Conservation (phyloP, 2,888 invertebrate species). For the Dasysyrphus albostriatus region DNA sequence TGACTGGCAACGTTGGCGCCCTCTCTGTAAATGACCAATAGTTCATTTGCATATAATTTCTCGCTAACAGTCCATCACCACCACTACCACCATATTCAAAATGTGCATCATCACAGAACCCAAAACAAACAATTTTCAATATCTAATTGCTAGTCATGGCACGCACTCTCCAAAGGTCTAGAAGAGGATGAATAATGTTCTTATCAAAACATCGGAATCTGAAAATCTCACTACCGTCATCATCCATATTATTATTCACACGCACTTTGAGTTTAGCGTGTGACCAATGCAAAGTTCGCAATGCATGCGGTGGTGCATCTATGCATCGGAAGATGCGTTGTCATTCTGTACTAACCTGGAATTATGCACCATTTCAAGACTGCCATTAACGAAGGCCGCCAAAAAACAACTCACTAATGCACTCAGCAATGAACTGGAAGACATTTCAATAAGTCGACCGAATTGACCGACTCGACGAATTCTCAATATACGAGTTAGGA, state of each 20-base stretch:
- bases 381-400: slow-evolving; percentile 60
- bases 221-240: slow-evolving; percentile 10
- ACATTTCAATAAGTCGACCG: slow-evolving; percentile 42
- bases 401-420: slow-evolving; percentile 70
- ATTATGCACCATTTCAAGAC: slow-evolving; percentile 63
- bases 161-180: slow-evolving; percentile 11
- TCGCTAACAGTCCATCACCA: background rate
- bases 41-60: background rate
- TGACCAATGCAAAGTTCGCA: slow-evolving; percentile 32
- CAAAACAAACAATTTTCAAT: slow-evolving; percentile 50
- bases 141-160: slow-evolving; percentile 59
- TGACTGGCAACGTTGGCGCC: background rate
- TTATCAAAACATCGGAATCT: slow-evolving; percentile 54
- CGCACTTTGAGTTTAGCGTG: slow-evolving; percentile 16
- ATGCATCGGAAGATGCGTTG: background rate
- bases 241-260: background rate
- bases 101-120: slow-evolving; percentile 36
- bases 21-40: slow-evolving; percentile 17
- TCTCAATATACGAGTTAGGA: slow-evolving; percentile 39
- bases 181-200: slow-evolving; percentile 23
- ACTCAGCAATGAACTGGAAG: slow-evolving; percentile 58
- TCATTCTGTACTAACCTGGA: slow-evolving; percentile 69
- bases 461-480: slow-evolving; percentile 13
- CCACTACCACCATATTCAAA: background rate
- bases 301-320: background rate